Base-by-base conservation (phyloP, 2,797 vertebrate genomes). In the Antrozous pallidus region DNA sequence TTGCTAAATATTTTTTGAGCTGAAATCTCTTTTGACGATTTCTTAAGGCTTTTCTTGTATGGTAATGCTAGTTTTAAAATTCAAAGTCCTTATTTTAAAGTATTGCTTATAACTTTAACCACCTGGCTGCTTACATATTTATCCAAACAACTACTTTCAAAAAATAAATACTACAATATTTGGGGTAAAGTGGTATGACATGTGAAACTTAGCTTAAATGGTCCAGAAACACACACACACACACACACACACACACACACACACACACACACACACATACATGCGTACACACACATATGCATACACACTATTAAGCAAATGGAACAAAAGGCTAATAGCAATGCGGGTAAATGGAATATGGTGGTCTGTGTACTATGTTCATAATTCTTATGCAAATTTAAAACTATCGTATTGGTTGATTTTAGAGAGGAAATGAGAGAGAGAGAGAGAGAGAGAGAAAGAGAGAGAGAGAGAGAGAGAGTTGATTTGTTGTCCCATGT, bases 161-260 rank as follows among this genome's bases (percentile, higher is more conserved):
- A 42, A 95, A 58, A 61, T n/a, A 85, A 95, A 71, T 38, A 67
- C 5, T 79, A 84, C 84, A 71, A 8, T 88, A 77, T 92, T 17
- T 77, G 24, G 26, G 28, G 33, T 71, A 70, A 88, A 61, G 4
- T 18, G 63, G 10, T 0, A 54, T 73, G 12, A 45, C 67, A 10
- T 67, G 45, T 49, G 47, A 26, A 89, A 51, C 36, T 47, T 82
- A 83, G 6, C 45, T 93, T 77, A 69, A 61, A 79, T 79, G 58
- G n/a, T 78, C 86, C 20, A 79, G 65, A 70, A 74, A 91, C 2
- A 79, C 22, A 82, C 13, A 88, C 18, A 31, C 8, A 5, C 4
- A 45, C 5, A 31, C 5, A 38, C 26, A 78, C 6, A 17, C 5
- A 26, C 7, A 69, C 22, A 61, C 36, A 16, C 28, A 24, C 7